Evolutionary conservation across 2,797 vertebrate species (phyloP).

Genomic region (Enteromius afrohamiltoni): DNA sequence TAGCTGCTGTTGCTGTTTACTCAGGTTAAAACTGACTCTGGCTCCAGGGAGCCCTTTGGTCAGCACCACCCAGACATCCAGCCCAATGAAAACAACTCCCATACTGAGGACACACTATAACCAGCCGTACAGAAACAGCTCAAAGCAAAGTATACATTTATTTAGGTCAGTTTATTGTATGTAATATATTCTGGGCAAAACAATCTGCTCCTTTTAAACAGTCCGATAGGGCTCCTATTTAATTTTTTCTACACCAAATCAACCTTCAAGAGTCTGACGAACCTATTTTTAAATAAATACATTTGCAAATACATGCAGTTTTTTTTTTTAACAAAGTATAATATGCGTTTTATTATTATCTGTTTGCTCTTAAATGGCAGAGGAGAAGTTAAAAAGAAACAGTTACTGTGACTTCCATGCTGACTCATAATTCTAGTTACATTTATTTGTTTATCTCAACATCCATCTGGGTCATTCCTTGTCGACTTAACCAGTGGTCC

Average conservation of each 20-base stretch:
- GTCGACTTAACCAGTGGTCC: not conserved
- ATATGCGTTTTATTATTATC: not conserved
- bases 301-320: not conserved
- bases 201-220: not conserved
- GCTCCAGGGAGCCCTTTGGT: constrained; percentile 1
- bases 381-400: not conserved
- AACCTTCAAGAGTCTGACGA: not conserved
- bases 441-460: not conserved
- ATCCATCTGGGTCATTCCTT: not conserved
- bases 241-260: not conserved
- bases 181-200: constrained; percentile 5
- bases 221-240: not conserved
- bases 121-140: constrained; percentile 9
- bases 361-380: not conserved
- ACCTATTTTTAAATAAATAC: not conserved
- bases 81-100: constrained; percentile 23
- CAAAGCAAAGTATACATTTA: constrained; percentile 15
- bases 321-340: not conserved
- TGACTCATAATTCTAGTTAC: not conserved
- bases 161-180: constrained; percentile 23
- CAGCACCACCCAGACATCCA: constrained; percentile 1
- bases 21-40: constrained; percentile 5
- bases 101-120: not conserved
- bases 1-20: constrained; percentile 20
- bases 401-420: not conserved